These are phyloP conservation scores for Drosophila varians DNA, from an alignment of 1,140 invertebrate species.

Conservation along the genomic window DNA sequence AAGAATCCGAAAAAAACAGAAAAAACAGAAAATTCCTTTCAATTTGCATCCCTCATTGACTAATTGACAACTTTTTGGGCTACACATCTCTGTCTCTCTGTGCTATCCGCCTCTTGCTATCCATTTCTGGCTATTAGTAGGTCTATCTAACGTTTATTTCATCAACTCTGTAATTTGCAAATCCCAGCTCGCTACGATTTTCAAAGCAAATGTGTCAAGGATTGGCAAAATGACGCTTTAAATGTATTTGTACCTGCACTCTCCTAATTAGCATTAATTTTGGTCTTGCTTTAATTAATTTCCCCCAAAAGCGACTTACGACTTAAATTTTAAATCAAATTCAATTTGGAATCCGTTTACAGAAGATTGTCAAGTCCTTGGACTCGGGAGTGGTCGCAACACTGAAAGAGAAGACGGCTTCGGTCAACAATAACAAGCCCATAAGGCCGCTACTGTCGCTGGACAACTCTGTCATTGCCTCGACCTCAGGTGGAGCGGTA, in stretches of 20 bases:
- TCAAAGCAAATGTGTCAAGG: neutral
- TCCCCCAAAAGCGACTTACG: neutral
- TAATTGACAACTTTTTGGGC: conserved; percentile 49
- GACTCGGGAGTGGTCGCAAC: conserved; percentile 59
- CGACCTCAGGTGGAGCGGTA: conserved; percentile 16
- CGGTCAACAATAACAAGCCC: conserved; percentile 81
- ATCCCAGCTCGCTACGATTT: neutral
- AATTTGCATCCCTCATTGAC: conserved; percentile 50
- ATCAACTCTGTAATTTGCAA: conserved; percentile 9
- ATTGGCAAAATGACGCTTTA: neutral
- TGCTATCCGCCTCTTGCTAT: conserved; percentile 24
- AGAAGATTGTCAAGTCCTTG: conserved; percentile 81
- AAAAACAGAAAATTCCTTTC: conserved; percentile 7
- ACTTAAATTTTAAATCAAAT: neutral
- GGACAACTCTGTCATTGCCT: conserved; percentile 55
- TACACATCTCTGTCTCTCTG: conserved; percentile 2
- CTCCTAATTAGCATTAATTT: neutral
- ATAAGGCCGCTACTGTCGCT: conserved; percentile 76
- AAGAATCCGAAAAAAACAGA: conserved; percentile 12
- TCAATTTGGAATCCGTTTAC: conserved; percentile 30
- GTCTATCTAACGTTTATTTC: conserved; percentile 6
- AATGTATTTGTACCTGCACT: neutral
- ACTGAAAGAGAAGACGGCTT: conserved; percentile 67
- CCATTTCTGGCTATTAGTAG: conserved; percentile 12
- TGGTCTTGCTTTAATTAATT: neutral